Evolutionary conservation across 2,797 vertebrate species (phyloP), one percentile per base, ranked within the genome.

Genomic region (Peromyscus nudipes): DNA sequence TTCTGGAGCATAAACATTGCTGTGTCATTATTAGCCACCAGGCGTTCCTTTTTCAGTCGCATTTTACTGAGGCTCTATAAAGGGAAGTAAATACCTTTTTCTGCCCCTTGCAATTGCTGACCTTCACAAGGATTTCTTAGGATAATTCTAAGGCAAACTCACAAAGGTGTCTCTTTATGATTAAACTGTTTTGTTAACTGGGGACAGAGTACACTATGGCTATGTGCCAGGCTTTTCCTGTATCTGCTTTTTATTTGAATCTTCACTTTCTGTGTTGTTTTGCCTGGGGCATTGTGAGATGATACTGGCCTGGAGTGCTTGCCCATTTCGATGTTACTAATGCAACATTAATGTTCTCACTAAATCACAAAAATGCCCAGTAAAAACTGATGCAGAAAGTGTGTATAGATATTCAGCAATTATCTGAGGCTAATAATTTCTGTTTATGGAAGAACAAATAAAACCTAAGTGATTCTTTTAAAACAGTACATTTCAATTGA

Each of bases 371-470:
- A 95, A 95, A 71, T 14, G 77, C 46, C 49, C 92, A 71, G n/a
- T 40, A 62, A 80, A 93, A 92, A 88, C 65, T 77, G 90, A 92
- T 89, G 64, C 73, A 91, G 79, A 95, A 94, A 91, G 67, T 64
- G 25, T 95, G 97, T 95, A 96, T 89, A 97, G 96, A 86, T 95
- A 88, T 85, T 97, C 73, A 92, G 52, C 97, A 96, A 97, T 96
- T 97, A 97, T 43, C 25, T 81, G 55, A 76, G 31, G n/a, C 84
- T 77, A 92, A 92, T 97, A 95, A 97, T 95, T 97, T 65, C 79
- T 92, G 89, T 90, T 97, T 92, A 97, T 96, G 82, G 43, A 95
- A 94, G 93, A 97, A 96, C 64, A 94, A 97, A 93, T 96, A 94
- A 96, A 96, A 88, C 37, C 31, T 81, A 97, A 95, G 67, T 92